These are phyloP conservation scores for Hystrix cristata DNA, from an alignment of 2,113 vertebrate genomes.

Conservation along the genomic window DNA sequence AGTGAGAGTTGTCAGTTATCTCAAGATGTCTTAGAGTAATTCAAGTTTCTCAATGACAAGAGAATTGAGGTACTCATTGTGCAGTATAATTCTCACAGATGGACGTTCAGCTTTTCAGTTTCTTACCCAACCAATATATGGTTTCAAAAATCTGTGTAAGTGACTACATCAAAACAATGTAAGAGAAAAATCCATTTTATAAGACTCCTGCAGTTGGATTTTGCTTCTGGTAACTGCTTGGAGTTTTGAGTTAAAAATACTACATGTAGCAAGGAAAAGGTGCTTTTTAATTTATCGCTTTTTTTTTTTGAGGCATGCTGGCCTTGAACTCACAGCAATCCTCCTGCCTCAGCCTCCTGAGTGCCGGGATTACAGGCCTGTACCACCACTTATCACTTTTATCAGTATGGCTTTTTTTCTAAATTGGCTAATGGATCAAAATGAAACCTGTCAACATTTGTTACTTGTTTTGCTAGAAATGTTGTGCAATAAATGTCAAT, in stretches of 20 bases:
- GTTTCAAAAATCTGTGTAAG: constrained; percentile 66
- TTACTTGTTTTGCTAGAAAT: constrained; percentile 90
- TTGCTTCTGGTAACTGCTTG: constrained; percentile 83
- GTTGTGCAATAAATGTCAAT: constrained; percentile 91
- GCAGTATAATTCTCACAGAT: constrained; percentile 58
- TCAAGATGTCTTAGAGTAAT: constrained; percentile 62
- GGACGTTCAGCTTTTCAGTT: constrained; percentile 39
- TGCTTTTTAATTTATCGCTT: constrained; percentile 79
- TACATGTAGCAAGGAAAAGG: constrained; percentile 87
- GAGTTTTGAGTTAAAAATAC: constrained; percentile 84
- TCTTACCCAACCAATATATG: constrained; percentile 14
- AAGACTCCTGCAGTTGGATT: constrained; percentile 38
- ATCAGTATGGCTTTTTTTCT: constrained; percentile 80
- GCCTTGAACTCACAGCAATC: too few relatives aligned
- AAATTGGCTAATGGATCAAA: constrained; percentile 86
- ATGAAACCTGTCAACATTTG: constrained; percentile 89
- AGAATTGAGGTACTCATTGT: constrained; percentile 54
- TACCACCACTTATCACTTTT: constrained; percentile 59
- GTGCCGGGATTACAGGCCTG: too few relatives aligned
- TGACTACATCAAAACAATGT: not conserved
- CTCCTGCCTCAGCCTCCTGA: too few relatives aligned
- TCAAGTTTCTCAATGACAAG: constrained; percentile 51
- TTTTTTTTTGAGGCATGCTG: too few relatives aligned
- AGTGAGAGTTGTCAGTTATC: constrained; percentile 48
- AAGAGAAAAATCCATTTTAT: constrained; percentile 64